Conservation (phyloP, 2,888 invertebrate species). For the Glaucopsyche alexis region DNA sequence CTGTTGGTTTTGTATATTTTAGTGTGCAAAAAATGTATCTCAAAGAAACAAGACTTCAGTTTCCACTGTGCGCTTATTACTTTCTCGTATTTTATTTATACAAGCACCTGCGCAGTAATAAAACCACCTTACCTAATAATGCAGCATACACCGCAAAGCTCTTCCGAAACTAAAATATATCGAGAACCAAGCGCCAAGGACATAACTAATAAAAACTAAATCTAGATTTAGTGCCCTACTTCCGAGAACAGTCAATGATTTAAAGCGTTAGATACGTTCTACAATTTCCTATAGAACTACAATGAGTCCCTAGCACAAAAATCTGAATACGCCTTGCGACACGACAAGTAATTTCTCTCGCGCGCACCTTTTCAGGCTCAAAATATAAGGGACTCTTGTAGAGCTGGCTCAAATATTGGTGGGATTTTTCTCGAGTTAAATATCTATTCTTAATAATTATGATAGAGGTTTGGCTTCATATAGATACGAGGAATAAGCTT, state of each 20-base stretch:
- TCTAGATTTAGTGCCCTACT: conserved; percentile 21
- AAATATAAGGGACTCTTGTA: too few relatives aligned
- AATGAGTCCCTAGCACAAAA: too few relatives aligned
- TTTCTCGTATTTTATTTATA: conserved; percentile 1
- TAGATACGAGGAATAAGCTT: too few relatives aligned
- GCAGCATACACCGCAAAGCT: conserved; percentile 19
- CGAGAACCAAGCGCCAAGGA: conserved; percentile 16
- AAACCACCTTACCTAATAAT: conserved; percentile 19
- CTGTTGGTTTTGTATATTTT: too few relatives aligned
- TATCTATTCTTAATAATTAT: too few relatives aligned
- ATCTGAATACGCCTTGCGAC: too few relatives aligned
- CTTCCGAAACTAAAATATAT: conserved; percentile 17
- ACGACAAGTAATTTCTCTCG: too few relatives aligned
- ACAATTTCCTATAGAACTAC: background rate
- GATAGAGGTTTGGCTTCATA: too few relatives aligned
- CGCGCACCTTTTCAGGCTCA: too few relatives aligned
- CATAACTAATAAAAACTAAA: conserved; percentile 24
- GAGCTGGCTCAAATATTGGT: too few relatives aligned
- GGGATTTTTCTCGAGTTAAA: too few relatives aligned
- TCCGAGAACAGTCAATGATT: background rate
- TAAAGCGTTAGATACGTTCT: background rate
- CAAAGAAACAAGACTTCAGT: background rate
- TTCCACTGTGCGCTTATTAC: conserved; percentile 2
- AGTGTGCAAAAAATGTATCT: background rate
- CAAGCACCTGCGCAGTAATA: conserved; percentile 9